Evolutionary conservation across 2,888 invertebrate species (phyloP).

Genomic region (Lymantria dispar): DNA sequence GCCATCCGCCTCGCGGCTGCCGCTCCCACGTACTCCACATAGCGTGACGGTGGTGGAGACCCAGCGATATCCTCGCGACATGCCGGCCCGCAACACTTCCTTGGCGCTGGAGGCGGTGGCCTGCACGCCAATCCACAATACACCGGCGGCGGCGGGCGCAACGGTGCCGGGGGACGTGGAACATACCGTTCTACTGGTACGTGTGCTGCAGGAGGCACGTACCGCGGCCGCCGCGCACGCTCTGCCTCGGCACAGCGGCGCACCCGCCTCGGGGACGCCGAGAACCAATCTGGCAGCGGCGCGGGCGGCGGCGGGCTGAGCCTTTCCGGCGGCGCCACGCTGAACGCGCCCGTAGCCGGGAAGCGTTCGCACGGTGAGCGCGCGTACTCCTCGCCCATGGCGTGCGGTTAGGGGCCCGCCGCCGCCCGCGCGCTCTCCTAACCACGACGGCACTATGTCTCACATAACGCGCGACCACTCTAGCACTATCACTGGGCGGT

Average conservation of each 20-base stretch:
- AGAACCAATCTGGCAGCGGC: constrained; percentile 82
- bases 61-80: constrained; percentile 72
- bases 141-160: constrained; percentile 75
- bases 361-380: constrained; percentile 81
- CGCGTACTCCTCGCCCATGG: constrained; percentile 80
- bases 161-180: constrained; percentile 81
- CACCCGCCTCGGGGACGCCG: constrained; percentile 83
- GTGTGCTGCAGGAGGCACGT: constrained; percentile 86
- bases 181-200: constrained; percentile 88
- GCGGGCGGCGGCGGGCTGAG: constrained; percentile 85
- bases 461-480: constrained; percentile 73
- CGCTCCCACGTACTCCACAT: constrained; percentile 85
- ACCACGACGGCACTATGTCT: constrained; percentile 61
- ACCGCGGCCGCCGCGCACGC: constrained; percentile 83
- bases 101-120: constrained; percentile 62
- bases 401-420: constrained; percentile 78
- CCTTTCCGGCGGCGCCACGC: constrained; percentile 85
- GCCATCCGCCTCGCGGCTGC: constrained; percentile 83
- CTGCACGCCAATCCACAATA: constrained; percentile 80
- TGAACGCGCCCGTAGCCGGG: constrained; percentile 81
- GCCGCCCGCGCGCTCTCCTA: constrained; percentile 75
- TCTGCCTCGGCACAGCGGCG: constrained; percentile 86
- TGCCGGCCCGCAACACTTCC: constrained; percentile 74
- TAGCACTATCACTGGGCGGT: constrained; percentile 65
- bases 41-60: constrained; percentile 74